Evolutionary conservation across 2,888 invertebrate species (phyloP).

Genomic region (Callinectes sapidus): DNA sequence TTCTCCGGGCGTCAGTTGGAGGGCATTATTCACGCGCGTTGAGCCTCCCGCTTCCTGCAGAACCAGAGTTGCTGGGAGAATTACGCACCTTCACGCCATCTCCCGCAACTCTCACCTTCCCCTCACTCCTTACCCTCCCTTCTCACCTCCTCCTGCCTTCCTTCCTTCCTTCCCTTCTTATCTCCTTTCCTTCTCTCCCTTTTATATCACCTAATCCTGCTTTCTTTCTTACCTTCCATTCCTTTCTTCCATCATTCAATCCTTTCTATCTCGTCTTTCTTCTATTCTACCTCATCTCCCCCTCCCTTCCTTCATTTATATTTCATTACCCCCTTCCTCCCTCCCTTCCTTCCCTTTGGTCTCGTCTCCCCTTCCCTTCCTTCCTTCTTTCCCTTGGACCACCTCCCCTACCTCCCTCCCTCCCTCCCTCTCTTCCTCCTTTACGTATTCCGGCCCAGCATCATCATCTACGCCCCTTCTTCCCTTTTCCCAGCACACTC

Average conservation of each 20-base stretch:
- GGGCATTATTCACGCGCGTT: constrained; percentile 47
- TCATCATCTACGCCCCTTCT: background rate
- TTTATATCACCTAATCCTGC: background rate
- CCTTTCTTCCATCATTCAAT: background rate
- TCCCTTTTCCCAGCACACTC: background rate
- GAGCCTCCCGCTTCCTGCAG: constrained; percentile 24
- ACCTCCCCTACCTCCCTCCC: background rate
- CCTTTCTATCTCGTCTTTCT: background rate
- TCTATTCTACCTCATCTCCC: background rate
- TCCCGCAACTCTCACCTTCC: background rate
- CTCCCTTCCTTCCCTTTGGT: background rate
- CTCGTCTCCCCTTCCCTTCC: background rate
- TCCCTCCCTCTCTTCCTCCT: background rate
- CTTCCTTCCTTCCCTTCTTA: background rate
- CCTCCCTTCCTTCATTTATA: background rate
- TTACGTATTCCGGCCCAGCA: background rate
- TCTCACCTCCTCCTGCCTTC: background rate
- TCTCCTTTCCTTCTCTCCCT: background rate
- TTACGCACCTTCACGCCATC: constrained; percentile 5
- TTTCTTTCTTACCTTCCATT: background rate
- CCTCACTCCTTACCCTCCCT: background rate
- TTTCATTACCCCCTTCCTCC: background rate
- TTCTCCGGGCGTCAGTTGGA: constrained; percentile 42
- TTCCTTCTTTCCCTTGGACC: too few species aligned
- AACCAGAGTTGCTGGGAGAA: background rate